These are phyloP conservation scores for Brachylomia viminalis DNA, from an alignment of 2,888 invertebrate species.

Conservation along the genomic window DNA sequence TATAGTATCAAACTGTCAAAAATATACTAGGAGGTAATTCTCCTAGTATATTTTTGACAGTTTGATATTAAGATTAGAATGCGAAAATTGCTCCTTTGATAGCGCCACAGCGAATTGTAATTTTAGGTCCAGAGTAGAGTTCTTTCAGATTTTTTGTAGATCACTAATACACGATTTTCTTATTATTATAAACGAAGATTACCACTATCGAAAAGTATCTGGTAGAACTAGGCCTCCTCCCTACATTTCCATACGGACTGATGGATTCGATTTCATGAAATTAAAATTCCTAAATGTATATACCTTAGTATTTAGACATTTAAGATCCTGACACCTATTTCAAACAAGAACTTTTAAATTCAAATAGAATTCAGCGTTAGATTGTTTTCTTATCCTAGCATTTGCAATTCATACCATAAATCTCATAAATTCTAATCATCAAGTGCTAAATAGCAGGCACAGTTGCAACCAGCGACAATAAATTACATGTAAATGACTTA, in stretches of 20 bases:
- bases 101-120: neutral
- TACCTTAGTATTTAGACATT: neutral
- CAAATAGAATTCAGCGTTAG: neutral
- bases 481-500: conserved; percentile 48
- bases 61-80: no score
- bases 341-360: conserved; percentile 1
- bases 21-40: no score
- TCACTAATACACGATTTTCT: neutral
- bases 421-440: conserved; percentile 44
- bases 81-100: neutral
- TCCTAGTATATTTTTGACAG: no score
- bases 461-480: conserved; percentile 21
- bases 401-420: conserved; percentile 41
- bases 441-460: conserved; percentile 17
- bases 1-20: no score
- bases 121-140: neutral
- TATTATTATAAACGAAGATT: neutral
- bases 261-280: neutral
- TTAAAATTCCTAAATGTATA: neutral
- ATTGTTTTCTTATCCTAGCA: neutral
- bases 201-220: neutral
- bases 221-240: neutral
- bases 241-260: neutral
- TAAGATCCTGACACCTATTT: neutral
- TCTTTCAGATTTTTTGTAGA: neutral